phyloP scores from a whole-genome alignment of 1,140 invertebrate genomes.

The Apis florea region DNA sequence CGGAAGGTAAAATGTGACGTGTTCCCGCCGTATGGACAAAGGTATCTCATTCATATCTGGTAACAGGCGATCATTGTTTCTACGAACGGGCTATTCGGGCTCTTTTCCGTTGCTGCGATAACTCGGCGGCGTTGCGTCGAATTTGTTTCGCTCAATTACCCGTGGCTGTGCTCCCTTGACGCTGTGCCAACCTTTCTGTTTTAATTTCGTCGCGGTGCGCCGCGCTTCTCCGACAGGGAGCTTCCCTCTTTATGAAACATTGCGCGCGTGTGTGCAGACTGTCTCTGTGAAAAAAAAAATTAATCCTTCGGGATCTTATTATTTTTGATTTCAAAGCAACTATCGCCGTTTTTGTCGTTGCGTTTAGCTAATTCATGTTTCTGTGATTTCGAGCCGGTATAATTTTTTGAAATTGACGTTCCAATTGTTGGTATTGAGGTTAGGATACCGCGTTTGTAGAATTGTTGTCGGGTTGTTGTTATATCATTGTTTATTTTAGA shows the following conservation, averaged over 20 bases:
- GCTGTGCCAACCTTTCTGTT: slow-evolving; percentile 52
- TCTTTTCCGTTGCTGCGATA: slow-evolving; percentile 29
- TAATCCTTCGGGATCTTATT: slow-evolving; percentile 31
- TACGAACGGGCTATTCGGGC: slow-evolving; percentile 5
- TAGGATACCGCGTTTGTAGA: no score
- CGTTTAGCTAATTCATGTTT: no score
- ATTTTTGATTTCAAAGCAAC: slow-evolving; percentile 23
- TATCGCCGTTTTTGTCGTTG: not conserved
- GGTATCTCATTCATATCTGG: slow-evolving; percentile 10
- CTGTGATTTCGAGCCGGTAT: not conserved
- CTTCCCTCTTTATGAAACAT: slow-evolving; percentile 42
- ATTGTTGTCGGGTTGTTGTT: no score
- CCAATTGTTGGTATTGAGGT: no score
- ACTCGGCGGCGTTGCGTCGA: slow-evolving; percentile 45
- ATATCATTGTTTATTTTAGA: no score
- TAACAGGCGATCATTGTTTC: slow-evolving; percentile 56
- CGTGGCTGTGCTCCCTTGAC: slow-evolving; percentile 54
- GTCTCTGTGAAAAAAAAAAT: slow-evolving; percentile 1
- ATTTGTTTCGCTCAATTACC: slow-evolving; percentile 61
- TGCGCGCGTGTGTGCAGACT: not conserved
- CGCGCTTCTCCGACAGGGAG: slow-evolving; percentile 10
- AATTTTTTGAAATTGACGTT: not conserved
- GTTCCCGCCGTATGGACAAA: slow-evolving; percentile 4
- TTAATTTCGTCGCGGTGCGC: slow-evolving; percentile 54
- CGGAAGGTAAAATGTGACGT: not conserved